These are phyloP conservation scores for Tetragonula carbonaria DNA, from an alignment of 2,888 invertebrate species.

Conservation along the genomic window DNA sequence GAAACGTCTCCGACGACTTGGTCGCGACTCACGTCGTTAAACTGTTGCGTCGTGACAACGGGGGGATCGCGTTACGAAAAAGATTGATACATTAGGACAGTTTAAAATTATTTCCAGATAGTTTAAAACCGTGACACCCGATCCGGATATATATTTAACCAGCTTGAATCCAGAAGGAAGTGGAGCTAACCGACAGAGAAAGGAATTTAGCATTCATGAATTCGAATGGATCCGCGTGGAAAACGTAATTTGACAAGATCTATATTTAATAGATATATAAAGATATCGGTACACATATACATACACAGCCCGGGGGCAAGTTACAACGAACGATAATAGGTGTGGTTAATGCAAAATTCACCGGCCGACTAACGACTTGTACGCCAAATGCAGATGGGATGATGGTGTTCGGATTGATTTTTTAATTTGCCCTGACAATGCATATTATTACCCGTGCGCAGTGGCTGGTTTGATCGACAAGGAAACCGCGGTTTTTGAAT, in stretches of 20 bases:
- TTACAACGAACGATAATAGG: constrained; percentile 37
- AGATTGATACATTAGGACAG: background rate
- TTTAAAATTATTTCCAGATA: background rate
- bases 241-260: constrained; percentile 26
- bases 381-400: constrained; percentile 48
- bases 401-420: constrained; percentile 41
- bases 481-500: constrained; percentile 67
- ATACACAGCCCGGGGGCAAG: background rate
- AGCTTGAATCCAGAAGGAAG: background rate
- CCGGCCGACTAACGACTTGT: constrained; percentile 5
- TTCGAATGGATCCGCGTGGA: background rate
- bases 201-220: constrained; percentile 20
- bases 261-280: constrained; percentile 31
- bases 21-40: background rate
- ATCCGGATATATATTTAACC: constrained; percentile 4
- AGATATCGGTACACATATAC: constrained; percentile 7
- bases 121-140: too few relatives aligned
- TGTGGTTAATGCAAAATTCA: constrained; percentile 48
- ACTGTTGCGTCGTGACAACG: background rate
- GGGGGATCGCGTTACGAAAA: too few relatives aligned
- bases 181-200: background rate
- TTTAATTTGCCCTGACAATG: constrained; percentile 54
- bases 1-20: background rate
- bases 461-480: constrained; percentile 56
- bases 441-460: constrained; percentile 50